Percentiles rank a stretch among this genome's conserved stretches.
Conservation (phyloP, 2,113 vertebrate species). For the Trachemys scripta region DNA sequence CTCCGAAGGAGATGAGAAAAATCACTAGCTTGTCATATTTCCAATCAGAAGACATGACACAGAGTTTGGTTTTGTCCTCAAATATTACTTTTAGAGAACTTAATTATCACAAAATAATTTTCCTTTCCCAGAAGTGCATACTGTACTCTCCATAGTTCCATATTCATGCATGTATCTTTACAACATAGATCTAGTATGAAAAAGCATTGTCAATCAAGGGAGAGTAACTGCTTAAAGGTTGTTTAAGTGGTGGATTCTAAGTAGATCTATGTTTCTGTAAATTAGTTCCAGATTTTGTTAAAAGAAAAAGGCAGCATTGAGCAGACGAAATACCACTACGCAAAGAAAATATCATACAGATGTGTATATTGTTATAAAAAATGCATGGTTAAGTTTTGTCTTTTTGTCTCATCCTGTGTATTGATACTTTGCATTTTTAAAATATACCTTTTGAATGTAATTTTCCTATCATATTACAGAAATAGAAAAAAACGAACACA, state of each 20-base stretch:
- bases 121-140: not conserved
- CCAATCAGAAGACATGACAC: not conserved
- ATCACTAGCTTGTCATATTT: not conserved
- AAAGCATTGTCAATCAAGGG: not conserved
- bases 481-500: slow-evolving; percentile 72
- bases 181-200: not conserved
- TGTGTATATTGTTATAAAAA: not conserved
- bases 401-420: not conserved
- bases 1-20: not conserved
- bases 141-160: not conserved
- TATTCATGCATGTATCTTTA: not conserved
- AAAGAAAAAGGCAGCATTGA: not conserved
- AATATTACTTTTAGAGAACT: not conserved
- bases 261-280: not conserved
- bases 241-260: slow-evolving; percentile 14
- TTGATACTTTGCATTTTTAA: not conserved
- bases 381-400: not conserved
- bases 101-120: not conserved
- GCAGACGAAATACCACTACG: not conserved
- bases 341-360: not conserved
- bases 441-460: not conserved
- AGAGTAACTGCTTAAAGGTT: not conserved
- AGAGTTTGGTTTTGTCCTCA: slow-evolving; percentile 9
- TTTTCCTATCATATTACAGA: slow-evolving; percentile 78
- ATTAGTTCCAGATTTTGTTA: not conserved